A percentile compares a stretch with the other conserved stretches of the same genome.
These are phyloP conservation scores for Danaus plexippus DNA, from an alignment of 1,140 invertebrate species.

Conservation along the genomic window DNA sequence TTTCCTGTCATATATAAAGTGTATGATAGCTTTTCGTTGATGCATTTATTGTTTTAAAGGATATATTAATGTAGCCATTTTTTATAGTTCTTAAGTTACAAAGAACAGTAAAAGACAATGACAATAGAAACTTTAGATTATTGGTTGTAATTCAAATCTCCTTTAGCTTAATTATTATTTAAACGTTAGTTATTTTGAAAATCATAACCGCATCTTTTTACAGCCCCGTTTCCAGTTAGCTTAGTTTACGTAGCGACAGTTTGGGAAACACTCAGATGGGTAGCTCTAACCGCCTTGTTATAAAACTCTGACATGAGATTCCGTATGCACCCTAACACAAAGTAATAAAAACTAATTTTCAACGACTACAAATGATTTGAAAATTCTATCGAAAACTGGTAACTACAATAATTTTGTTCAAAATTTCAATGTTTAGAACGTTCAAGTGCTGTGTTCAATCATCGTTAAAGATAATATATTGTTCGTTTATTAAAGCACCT, in stretches of 20 bases:
- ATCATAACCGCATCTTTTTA: background rate
- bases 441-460: background rate
- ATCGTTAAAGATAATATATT: conserved; percentile 2
- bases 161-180: background rate
- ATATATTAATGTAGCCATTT: too few relatives aligned
- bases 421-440: background rate
- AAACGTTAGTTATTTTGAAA: conserved; percentile 1
- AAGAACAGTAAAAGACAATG: too few relatives aligned
- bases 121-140: too few relatives aligned
- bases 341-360: conserved; percentile 6
- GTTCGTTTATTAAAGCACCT: too few relatives aligned
- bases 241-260: conserved; percentile 28
- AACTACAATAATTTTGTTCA: background rate
- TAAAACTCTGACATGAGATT: conserved; percentile 14
- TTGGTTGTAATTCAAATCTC: too few relatives aligned
- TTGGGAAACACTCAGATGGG: conserved; percentile 26
- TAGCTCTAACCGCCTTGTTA: conserved; percentile 23
- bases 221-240: conserved; percentile 21
- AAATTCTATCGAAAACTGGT: conserved; percentile 8
- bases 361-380: conserved; percentile 3
- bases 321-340: conserved; percentile 2
- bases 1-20: too few relatives aligned
- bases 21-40: too few relatives aligned
- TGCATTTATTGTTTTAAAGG: too few relatives aligned
- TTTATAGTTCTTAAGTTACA: too few relatives aligned